A percentile compares a stretch with the other conserved stretches of the same genome.
Evolutionary conservation across 2,888 invertebrate species (phyloP).

Genomic region (Ophraella communa): DNA sequence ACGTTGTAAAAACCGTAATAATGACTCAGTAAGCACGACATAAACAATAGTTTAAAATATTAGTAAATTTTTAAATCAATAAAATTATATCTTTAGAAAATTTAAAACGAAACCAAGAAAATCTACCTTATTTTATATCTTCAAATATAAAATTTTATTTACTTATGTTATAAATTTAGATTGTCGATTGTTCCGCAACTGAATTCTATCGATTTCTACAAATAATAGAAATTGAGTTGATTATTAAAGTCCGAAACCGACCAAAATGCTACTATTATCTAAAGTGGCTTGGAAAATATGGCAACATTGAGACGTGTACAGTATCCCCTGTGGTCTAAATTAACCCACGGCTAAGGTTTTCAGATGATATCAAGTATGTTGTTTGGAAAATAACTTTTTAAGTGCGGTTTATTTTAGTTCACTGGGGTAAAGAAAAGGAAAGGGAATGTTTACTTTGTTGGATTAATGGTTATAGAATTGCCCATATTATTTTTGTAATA

Average conservation of each 20-base stretch:
- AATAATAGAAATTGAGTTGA: conserved; percentile 46
- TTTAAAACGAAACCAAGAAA: no score
- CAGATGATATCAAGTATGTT: conserved; percentile 2
- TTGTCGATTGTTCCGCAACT: no score
- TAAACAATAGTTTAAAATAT: no score
- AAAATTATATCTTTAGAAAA: no score
- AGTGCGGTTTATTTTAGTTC: not conserved
- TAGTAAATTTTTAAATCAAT: no score
- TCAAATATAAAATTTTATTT: no score
- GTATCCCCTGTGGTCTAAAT: conserved; percentile 6
- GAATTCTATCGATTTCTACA: no score
- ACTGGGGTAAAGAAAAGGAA: not conserved
- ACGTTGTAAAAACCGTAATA: no score
- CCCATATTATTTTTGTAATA: not conserved
- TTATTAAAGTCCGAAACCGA: conserved; percentile 44
- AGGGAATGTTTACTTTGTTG: not conserved
- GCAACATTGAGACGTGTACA: conserved; percentile 16
- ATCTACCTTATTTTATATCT: no score
- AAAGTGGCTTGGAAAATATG: conserved; percentile 11
- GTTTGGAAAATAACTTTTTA: not conserved
- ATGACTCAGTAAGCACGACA: no score
- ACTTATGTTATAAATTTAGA: no score
- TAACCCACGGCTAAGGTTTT: conserved; percentile 15
- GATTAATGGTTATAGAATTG: not conserved
- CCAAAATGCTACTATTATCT: conserved; percentile 35